These are phyloP conservation scores for Sesia bembeciformis DNA, from an alignment of 2,888 invertebrate genomes.

Conservation along the genomic window DNA sequence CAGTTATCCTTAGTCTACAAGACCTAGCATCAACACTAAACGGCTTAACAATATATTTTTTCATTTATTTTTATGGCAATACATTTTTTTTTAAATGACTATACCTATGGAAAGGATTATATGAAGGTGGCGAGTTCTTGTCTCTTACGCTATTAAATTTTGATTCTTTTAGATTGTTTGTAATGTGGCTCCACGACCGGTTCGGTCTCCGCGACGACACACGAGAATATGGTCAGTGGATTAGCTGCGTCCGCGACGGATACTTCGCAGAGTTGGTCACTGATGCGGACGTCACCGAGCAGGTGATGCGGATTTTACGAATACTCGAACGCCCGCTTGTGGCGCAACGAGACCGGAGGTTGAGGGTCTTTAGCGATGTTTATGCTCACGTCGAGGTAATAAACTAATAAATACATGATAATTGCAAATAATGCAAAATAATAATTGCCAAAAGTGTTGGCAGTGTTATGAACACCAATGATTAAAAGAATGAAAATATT, in stretches of 20 bases:
- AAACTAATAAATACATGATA: background rate
- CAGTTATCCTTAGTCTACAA: too few species aligned
- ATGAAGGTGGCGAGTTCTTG: too few species aligned
- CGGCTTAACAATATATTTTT: too few species aligned
- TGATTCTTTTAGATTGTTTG: slow-evolving; percentile 31
- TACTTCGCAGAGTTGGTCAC: slow-evolving; percentile 54
- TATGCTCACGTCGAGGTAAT: slow-evolving; percentile 59
- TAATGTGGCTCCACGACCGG: slow-evolving; percentile 57
- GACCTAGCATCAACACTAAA: too few species aligned
- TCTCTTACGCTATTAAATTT: too few species aligned
- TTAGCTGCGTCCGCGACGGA: slow-evolving; percentile 53
- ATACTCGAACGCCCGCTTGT: slow-evolving; percentile 58
- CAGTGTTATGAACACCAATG: too few species aligned
- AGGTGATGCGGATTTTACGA: slow-evolving; percentile 39
- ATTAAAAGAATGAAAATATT: too few species aligned
- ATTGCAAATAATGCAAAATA: too few species aligned
- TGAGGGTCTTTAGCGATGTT: slow-evolving; percentile 50
- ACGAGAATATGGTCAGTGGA: slow-evolving; percentile 28
- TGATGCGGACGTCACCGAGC: slow-evolving; percentile 51
- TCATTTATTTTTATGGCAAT: too few species aligned
- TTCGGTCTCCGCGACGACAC: slow-evolving; percentile 52
- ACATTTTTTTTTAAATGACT: too few species aligned
- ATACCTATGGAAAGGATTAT: too few species aligned
- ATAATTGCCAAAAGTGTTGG: too few species aligned
- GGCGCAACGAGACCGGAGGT: slow-evolving; percentile 37